Evolutionary conservation across 2,797 vertebrate species (phyloP), one percentile per base, ranked within the genome.

Genomic region (Aulostomus chinensis): DNA sequence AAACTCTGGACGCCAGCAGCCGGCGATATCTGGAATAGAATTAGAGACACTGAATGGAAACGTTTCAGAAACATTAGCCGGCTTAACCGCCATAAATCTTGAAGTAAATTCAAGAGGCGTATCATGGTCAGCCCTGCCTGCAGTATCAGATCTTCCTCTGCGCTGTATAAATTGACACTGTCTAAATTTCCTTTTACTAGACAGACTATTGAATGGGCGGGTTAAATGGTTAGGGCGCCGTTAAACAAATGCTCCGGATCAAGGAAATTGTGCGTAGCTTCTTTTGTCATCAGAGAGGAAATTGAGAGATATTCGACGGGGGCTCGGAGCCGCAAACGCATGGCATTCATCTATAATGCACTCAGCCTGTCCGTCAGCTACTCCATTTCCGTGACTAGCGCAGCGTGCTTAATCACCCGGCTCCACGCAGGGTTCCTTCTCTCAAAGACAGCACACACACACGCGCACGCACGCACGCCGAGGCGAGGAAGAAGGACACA

Each of bases 341-440:
- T 26, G 68, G 58, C 81, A 76, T 84, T 90, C 90, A 77, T 89
- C 86, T 92, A 91, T 91, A 83, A 91, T 89, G 89, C 88, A 91
- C 87, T 83, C 58, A 75, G 76, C 71, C 80, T 86, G 91, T 91
- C 88, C 87, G 83, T 92, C 90, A 92, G 80, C 64, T 53, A 85
- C 75, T 94, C 92, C 92, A 89, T 93, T 92, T 91, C 88, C 84
- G 69, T 87, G 88, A 92, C 91, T 92, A 88, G 85, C 84, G 69
- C 62, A 90, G 89, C 93, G 89, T 94, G 93, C 76, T 90, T 91
- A 94, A 94, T 94, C 86, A 80, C 79, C 81, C 72, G 39, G 68
- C 68, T 74, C 59, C 12, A 73, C 60, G 68, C 57, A 13, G 74
- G 68, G 68, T 51, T 79, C 33, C 64, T 69, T 67, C 69, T 60